These are phyloP conservation scores for Clarias magur DNA, from an alignment of 2,113 vertebrate species.

Conservation along the genomic window DNA sequence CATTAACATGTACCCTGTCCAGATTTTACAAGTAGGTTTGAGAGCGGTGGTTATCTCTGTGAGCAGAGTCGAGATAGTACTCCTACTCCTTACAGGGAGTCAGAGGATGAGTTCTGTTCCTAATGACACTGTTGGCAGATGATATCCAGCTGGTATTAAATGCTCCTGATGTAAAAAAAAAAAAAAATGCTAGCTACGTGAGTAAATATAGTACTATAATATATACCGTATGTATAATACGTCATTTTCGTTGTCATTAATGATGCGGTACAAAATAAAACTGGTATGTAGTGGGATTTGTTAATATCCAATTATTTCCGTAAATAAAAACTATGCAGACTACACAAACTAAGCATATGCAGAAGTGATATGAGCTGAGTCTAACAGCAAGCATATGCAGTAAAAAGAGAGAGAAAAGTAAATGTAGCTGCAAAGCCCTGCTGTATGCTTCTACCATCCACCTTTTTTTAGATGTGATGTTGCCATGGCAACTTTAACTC, in stretches of 20 bases:
- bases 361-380: not conserved
- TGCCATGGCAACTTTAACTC: constrained; percentile 98
- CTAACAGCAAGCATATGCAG: not conserved
- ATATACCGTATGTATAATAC: not conserved
- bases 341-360: not conserved
- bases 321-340: not conserved
- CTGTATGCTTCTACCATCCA: constrained; percentile 75
- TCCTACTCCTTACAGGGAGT: not conserved
- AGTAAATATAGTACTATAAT: not conserved
- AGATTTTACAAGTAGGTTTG: not conserved
- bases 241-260: no score
- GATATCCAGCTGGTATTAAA: not conserved
- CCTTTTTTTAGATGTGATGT: constrained; percentile 98
- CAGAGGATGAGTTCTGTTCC: not conserved
- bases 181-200: not conserved
- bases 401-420: constrained; percentile 44
- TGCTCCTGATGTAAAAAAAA: not conserved
- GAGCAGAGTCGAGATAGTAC: not conserved
- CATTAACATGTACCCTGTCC: not conserved
- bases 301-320: not conserved
- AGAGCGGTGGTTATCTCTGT: not conserved
- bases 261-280: not conserved
- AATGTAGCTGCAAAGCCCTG: constrained; percentile 62
- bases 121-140: not conserved
- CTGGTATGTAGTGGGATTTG: not conserved